Base-by-base conservation (phyloP, 2,113 vertebrate genomes). In the Xiphophorus maculatus region DNA sequence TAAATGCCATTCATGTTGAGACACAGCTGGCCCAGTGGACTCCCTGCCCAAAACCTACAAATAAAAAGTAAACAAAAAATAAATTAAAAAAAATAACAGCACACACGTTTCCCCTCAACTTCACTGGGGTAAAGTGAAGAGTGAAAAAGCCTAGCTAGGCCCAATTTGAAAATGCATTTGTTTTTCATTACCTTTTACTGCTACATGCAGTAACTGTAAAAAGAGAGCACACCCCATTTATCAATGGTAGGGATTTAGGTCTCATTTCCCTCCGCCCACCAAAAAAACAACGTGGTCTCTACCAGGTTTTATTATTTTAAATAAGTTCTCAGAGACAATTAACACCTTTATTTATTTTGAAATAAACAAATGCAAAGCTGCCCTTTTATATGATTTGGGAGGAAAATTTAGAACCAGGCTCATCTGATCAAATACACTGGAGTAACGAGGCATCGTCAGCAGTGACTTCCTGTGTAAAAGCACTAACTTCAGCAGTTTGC, bases 61-160 rank as follows among this genome's bases (percentile, higher is more conserved):
- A 83, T 79, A 54, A 74, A 69, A 81, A 82, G 72, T 30, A 77
- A 51, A 17, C 11, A 65, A 64, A 30, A 30, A 30, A 30, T 30
- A 30, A 30, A 30, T 30, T 3, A 30, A 30, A 30, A 30, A 30
- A 30, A 30, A 30, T 30, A 30, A 3, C 64, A 81, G 63, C 28
- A 62, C 58, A 40, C n/a, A 48, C 22, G 37, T 77, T 33, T 25
- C 0, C 27, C 17, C 17, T 70, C 10, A 28, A n/a, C 17, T 19
- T 63, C 66, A 61, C 54, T 65, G 42, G 22, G 68, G 72, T 10
- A 62, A 69, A 61, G 58, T 48, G 33, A n/a, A 63, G 15, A 12
- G 33, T 71, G 75, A 71, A 80, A 44, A 68, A 48, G 1, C 10
- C 35, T 54, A 51, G 19, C 17, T 25, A 51, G 48, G 19, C 19